phyloP scores from a whole-genome alignment of 2,888 invertebrate species.

The Stegophylla sp. region DNA sequence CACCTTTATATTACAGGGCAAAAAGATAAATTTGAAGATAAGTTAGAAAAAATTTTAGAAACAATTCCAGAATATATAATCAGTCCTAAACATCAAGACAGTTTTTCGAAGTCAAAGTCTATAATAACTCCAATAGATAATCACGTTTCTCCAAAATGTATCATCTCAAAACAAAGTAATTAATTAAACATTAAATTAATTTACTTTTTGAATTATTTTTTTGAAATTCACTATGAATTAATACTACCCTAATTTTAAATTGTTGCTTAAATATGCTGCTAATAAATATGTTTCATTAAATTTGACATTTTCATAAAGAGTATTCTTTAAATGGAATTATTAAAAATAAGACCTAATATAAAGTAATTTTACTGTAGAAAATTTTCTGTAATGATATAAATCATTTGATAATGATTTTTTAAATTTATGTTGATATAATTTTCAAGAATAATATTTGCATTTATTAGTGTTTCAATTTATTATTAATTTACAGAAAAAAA shows the following conservation, averaged over 20 bases:
- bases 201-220: too few relatives aligned
- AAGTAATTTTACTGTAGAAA: background rate
- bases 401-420: background rate
- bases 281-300: too few relatives aligned
- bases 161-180: conserved; percentile 52
- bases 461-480: too few relatives aligned
- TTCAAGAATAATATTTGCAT: background rate
- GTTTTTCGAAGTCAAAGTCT: conserved; percentile 13
- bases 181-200: too few relatives aligned
- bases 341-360: background rate
- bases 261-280: too few relatives aligned
- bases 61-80: conserved; percentile 46
- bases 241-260: too few relatives aligned
- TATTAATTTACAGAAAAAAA: conserved; percentile 39
- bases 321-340: background rate
- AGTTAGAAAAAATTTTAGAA: conserved; percentile 53
- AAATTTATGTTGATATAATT: background rate
- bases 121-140: conserved; percentile 7
- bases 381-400: background rate
- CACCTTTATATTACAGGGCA: conserved; percentile 2
- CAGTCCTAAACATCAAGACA: conserved; percentile 37
- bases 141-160: conserved; percentile 31
- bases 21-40: conserved; percentile 56
- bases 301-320: background rate
- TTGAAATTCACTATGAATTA: too few relatives aligned